Evolutionary conservation across 2,888 invertebrate species (phyloP).

Genomic region (Melanchra persicariae): DNA sequence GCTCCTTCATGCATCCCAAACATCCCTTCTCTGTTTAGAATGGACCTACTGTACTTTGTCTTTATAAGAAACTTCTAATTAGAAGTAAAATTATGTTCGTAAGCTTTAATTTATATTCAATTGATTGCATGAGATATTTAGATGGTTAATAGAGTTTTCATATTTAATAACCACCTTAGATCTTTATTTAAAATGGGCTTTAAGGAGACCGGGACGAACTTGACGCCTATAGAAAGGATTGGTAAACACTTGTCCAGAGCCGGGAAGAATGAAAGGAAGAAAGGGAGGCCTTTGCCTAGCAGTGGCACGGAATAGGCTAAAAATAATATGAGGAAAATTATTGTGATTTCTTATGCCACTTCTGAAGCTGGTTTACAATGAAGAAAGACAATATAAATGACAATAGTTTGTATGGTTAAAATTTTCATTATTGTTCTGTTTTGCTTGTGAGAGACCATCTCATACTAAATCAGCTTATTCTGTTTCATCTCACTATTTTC

Average conservation of each 20-base stretch:
- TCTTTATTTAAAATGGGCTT: not conserved
- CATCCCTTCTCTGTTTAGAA: too few relatives aligned
- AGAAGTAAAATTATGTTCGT: constrained; percentile 17
- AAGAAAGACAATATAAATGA: not conserved
- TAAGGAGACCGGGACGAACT: too few relatives aligned
- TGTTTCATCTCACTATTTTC: not conserved
- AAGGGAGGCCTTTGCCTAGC: too few relatives aligned
- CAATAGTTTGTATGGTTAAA: not conserved
- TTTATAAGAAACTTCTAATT: constrained; percentile 3
- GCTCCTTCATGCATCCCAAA: too few relatives aligned
- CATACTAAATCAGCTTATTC: not conserved
- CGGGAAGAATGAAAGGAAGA: too few relatives aligned
- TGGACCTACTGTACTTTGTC: not conserved
- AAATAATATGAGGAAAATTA: too few relatives aligned
- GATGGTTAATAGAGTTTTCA: constrained; percentile 19
- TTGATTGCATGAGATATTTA: constrained; percentile 18
- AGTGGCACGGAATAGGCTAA: too few relatives aligned
- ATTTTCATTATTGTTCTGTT: too few relatives aligned
- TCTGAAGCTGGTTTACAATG: not conserved
- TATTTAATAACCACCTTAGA: not conserved
- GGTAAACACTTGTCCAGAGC: too few relatives aligned
- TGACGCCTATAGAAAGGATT: too few relatives aligned
- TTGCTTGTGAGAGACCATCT: too few relatives aligned
- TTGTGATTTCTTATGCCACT: too few relatives aligned
- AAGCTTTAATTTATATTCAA: constrained; percentile 17